Evolutionary conservation across 2,888 invertebrate species (phyloP), one percentile per base, ranked within the genome.

Genomic region (Trichopoda pennipes): DNA sequence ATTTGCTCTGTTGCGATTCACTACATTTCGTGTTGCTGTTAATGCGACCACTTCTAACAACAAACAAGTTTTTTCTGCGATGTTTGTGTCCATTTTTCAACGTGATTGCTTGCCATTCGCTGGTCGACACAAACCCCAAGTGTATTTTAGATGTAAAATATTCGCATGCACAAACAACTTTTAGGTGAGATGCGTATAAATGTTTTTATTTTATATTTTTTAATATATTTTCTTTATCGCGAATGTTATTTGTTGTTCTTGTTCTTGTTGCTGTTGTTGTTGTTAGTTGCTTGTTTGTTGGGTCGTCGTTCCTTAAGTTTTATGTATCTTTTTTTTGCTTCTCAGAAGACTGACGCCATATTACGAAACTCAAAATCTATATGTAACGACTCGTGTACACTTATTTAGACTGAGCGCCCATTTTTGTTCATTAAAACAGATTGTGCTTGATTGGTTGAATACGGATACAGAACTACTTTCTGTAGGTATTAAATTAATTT

Each of bases 331-430:
- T 51, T 38, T 61, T 64, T 63, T 72, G 73, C 49, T 73, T 60
- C 79, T 79, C 68, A 68, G 60, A 73, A 61, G 73, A 79, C 60
- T 53, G 78, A 73, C 79, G 79, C 79, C 79, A 79, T 79, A 60
- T 68, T 79, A 73, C 38, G 44, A 10, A 77, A 61, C 58, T 66
- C 38, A 66, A 28, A 66, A 42, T 58, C 23, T 55, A 47, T 35
- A 68, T 60, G 38, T 9, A 17, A 12, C 10, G 10, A 38, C 12
- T 38, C 38, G 38, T 38, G 38, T 12, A 38, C 3, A 19, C 12
- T 8, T 32, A 32, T 8, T 12, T 12, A 38, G 38, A 38, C 12
- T 38, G 38, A 56, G 58, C 76, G 23, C 23, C 69, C 76, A 77
- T 76, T 61, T 76, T 60, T 23, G 35, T 69, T 68, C 47, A 47